Evolutionary conservation across 2,888 invertebrate genomes (phyloP), one percentile per base, ranked within the genome.

Genomic region (Aphelenchoides bicaudatus): DNA sequence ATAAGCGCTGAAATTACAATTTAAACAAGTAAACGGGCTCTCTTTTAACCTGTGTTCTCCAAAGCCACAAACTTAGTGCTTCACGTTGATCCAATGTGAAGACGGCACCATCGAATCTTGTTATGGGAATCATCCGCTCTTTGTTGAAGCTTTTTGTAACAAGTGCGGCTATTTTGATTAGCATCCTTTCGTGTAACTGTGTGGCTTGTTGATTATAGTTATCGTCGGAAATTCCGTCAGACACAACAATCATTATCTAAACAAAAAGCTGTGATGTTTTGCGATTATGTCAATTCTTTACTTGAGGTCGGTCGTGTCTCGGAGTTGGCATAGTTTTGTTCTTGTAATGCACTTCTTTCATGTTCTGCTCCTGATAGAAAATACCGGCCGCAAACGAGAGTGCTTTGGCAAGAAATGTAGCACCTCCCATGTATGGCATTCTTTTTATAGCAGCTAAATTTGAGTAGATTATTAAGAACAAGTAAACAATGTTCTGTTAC

Each of bases 401-500:
- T 0, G 77, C 77, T 59, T 74, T 74, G 2, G 74, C 73, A 2
- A 77, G 61, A 61, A 68, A 72, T 2, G 77, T 76, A 3, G 75
- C 61, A 2, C 75, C 74, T n/a, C 77, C 77, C 21, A 69, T 62
- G 58, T 76, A 77, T 1, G 73, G 70, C 56, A 76, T 68, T 47
- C 72, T 59, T 49, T 68, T 56, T 0, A 77, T 60, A 1, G 75
- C 75, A 29, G 51, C 73, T 73, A 50, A 19, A 71, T 8, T 51
- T n/a, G 49, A 23, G 13, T 51, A 23, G 21, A 43, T 8, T 21
- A 38, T 2, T 51, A 51, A 1, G 3, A 16, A 27, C 28, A 21
- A 39, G 23, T 6, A 39, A 39, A 21, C 13, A 25, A 13, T 39
- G 13, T 3, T 43, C 13, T 3, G 43, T 43, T n/a, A 28, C 25